Base-by-base conservation (phyloP, 2,888 invertebrate species). In the Agrochola lychnidis region DNA sequence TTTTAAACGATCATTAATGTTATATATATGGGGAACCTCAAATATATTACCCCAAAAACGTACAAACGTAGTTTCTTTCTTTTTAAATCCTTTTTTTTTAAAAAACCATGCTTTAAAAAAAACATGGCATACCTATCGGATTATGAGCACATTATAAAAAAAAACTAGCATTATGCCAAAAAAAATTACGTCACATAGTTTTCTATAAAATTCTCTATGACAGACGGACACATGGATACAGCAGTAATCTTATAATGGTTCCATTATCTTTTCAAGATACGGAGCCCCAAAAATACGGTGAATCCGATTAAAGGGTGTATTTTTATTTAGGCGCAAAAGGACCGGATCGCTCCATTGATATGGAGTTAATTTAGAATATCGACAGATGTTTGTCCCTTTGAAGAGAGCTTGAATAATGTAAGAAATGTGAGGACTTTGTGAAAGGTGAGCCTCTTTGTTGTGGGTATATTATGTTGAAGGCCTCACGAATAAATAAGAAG, bases 331-430 rank as follows among this genome's bases (percentile, higher is more conserved):
- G 71, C 25, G 42, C 71, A 42, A 75, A 75, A 72, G 77, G 76
- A 73, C 75, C 67, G 53, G 70, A 56, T 61, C 25, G 40, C 63
- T 85, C 77, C 70, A 79, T 89, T 78, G 87, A 87, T 68, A 78
- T 48, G 45, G 63, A 84, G 81, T 89, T 85, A 86, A 87, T 89
- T 83, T 86, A 78, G 81, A 71, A 85, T 79, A 85, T 80, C 74
- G 71, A 79, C 74, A 76, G 79, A 77, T 81, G 78, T 42, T 79
- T 67, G 71, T 72, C 71, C 79, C 83, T 87, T 83, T 82, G 80
- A 85, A 64, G 70, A 73, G 56, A 57, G 19, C 57, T 51, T 14
- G 59, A 71, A 71, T 73, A 63, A 68, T 61, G 70, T 66, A 63
- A 71, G 71, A 80, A 78, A 84, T 78, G 67, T 62, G 66, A 67